phyloP scores from a whole-genome alignment of 2,113 vertebrate genomes.

The Nothocercus julius region DNA sequence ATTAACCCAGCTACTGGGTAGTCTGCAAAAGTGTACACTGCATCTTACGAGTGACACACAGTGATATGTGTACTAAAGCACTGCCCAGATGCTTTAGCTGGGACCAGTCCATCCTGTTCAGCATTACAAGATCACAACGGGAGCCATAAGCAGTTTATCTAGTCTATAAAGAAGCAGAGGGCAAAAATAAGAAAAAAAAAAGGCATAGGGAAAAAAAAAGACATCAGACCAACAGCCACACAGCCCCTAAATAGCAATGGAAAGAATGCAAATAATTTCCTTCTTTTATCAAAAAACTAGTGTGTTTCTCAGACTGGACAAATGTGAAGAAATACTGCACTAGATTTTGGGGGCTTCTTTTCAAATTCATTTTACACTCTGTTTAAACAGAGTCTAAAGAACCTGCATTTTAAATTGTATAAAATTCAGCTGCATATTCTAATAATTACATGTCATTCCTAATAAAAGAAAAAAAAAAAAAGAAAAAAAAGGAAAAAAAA shows the following conservation, averaged over 20 bases:
- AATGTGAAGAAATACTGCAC: background rate
- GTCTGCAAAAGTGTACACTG: background rate
- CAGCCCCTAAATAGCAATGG: background rate
- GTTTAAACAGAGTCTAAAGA: background rate
- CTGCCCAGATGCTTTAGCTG: background rate
- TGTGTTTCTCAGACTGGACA: background rate
- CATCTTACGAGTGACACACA: background rate
- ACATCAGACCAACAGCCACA: background rate
- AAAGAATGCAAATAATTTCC: background rate
- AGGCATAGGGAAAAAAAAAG: background rate
- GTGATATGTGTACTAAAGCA: background rate
- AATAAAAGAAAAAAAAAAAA: background rate
- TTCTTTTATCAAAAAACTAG: background rate
- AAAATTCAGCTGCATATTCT: background rate
- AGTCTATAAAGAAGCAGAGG: background rate
- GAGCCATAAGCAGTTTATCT: background rate
- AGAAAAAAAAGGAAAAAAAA: too few species aligned
- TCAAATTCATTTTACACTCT: background rate
- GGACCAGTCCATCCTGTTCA: constrained; percentile 22
- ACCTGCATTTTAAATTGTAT: background rate
- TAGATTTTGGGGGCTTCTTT: background rate
- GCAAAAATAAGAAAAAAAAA: background rate
- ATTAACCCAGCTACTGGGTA: background rate
- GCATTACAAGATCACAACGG: background rate
- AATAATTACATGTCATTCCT: background rate